Base-by-base conservation (phyloP, 2,888 invertebrate genomes). In the Drosophila prostipennis region DNA sequence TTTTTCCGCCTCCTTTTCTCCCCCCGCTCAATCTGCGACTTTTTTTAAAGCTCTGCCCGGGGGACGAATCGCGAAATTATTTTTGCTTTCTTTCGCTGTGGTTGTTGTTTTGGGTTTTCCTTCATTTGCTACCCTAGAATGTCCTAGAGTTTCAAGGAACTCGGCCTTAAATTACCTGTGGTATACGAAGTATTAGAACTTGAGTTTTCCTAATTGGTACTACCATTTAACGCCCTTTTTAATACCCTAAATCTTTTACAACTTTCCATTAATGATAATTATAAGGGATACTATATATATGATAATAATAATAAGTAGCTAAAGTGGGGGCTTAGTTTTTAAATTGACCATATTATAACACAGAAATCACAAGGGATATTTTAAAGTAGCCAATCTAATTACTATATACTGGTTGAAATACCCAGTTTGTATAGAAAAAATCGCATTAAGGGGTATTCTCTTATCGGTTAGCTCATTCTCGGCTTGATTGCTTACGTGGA, bases 51-150 rank as follows among this genome's bases (percentile, higher is more conserved):
- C 80, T 77, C 89, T 89, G 89, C 89, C 89, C 89, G 81, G 89
- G 81, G 87, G 81, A 81, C 61, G 48, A 68, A 69, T 89, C 84
- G 88, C 88, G 77, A 79, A 88, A 77, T 88, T 49, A 74, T 72
- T 77, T 86, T 69, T 87, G 86, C 87, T 86, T 87, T 77, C 84
- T 61, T 86, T 74, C 54, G 78, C 74, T 76, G 65, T 61, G 78
- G 71, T 74, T 67, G 77, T 76, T 78, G 75, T 48, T 63, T 49
- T 48, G 61, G 61, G 34, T 63, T 63, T 63, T 39, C 29, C 68
- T 32, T 37, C 40, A 34, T 39, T 43, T 68, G 68, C 42, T 39
- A 64, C 64, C 64, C 11, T 32, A 3, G n/a, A 65, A 40, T 23
- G 16, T 46, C 32, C 61, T 32, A 63, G 42, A 42, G 23, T 34